Evolutionary conservation across 2,888 invertebrate genomes (phyloP), one percentile per base, ranked within the genome.

Genomic region (Drosophila cracens): DNA sequence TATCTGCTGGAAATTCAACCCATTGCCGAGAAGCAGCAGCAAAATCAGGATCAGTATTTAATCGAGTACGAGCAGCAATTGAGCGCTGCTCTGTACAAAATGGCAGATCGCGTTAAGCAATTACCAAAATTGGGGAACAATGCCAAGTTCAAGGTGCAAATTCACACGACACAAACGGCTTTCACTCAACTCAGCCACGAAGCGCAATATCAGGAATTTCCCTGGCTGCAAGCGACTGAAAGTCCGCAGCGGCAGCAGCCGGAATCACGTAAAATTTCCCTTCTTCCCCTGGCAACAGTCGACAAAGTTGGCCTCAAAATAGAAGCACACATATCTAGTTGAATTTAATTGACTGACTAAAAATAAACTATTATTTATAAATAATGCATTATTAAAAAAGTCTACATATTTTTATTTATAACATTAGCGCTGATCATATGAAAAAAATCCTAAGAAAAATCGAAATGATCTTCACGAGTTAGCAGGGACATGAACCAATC

Each of bases 11-110:
- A 81, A 11, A 46, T 82, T 7, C 64, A 74, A 5, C 62, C 69
- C 0, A n/a, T 48, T 1, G 10, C 10, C 13, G 40, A 10, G 3
- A 36, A 49, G 6, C n/a, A 60, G 2, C 48, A 33, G 0, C 59
- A 51, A 2, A 31, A 7, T 1, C 40, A 78, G 4, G 92, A 93
- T 73, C 81, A 89, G 10, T 91, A 91, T 74, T 72, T 93, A 11
- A 62, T 93, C 13, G 82, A 91, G 16, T 92, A 91, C 31, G 93
- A 93, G 66, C 91, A 92, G 53, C 84, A 92, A 57, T 40, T 93
- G 5, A 86, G 93, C 8, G 64, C 78, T 4, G 82, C 91, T 0
- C 63, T 93, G 0, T 88, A 91, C 60, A 81, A 76, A n/a, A 59
- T 93, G 21, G 79, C 91, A 0, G 90, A 92, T 34, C 89, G 92